phyloP scores from a whole-genome alignment of 2,888 invertebrate species.

The Amphiduros pacificus region DNA sequence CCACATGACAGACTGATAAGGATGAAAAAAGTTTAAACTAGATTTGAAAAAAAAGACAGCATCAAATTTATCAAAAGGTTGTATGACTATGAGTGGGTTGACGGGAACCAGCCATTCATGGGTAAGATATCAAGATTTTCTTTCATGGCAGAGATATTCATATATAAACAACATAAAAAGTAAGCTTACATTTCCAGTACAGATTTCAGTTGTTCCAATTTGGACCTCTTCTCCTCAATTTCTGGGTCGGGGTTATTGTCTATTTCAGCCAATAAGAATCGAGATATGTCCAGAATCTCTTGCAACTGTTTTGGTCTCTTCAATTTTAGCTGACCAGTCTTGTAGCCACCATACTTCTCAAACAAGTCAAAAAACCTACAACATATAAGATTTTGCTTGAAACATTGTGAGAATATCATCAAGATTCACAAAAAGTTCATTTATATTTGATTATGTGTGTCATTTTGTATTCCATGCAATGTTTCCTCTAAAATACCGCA shows the following conservation, averaged over 20 bases:
- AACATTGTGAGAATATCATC: background rate
- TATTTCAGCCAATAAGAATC: conserved; percentile 85
- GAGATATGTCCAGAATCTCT: conserved; percentile 94
- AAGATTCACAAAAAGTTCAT: background rate
- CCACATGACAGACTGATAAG: no score
- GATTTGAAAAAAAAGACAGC: no score
- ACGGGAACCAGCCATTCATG: no score
- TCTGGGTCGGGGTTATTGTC: conserved; percentile 70
- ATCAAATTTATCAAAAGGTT: no score
- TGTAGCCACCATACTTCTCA: conserved; percentile 91
- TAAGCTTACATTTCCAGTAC: conserved; percentile 93
- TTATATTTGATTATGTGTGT: no score
- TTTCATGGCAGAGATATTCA: no score
- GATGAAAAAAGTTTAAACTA: no score
- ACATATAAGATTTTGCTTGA: conserved; percentile 19
- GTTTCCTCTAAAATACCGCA: no score
- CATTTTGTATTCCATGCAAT: no score
- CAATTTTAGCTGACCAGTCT: conserved; percentile 93
- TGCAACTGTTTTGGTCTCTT: conserved; percentile 82
- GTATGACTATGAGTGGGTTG: no score
- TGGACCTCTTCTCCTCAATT: conserved; percentile 94
- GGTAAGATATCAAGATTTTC: no score
- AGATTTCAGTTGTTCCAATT: conserved; percentile 94
- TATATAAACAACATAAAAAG: conserved; percentile 6
- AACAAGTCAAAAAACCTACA: conserved; percentile 96